phyloP scores from a whole-genome alignment of 1,140 invertebrate species.

The Condylostylus longicornis region DNA sequence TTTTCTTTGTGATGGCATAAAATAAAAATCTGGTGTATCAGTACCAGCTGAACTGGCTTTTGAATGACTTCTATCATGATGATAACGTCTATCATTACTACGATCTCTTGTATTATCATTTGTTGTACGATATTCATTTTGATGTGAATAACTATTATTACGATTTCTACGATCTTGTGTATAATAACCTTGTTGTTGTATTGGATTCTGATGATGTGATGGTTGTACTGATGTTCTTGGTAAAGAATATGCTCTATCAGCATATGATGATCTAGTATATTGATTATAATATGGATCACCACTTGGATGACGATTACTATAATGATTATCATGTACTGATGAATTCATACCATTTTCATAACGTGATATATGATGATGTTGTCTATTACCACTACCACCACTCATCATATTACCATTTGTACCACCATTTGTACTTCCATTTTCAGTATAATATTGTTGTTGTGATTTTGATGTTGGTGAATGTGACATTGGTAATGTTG shows the following conservation, averaged over 20 bases:
- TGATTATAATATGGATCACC: conserved; percentile 16
- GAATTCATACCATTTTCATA: conserved; percentile 3
- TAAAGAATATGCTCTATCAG: conserved; percentile 26
- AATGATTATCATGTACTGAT: conserved; percentile 7
- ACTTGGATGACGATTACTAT: conserved; percentile 25
- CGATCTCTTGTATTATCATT: conserved; percentile 29
- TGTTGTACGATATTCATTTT: conserved; percentile 5
- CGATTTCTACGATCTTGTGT: conserved; percentile 25
- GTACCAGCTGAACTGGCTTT: conserved; percentile 19
- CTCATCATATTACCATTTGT: conserved; percentile 12
- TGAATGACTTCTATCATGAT: conserved; percentile 19
- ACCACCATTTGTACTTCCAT: neutral
- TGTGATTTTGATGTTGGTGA: conserved; percentile 30
- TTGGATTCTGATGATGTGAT: conserved; percentile 19
- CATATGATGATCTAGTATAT: conserved; percentile 30
- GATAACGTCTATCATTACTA: conserved; percentile 16
- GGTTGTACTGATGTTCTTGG: conserved; percentile 21
- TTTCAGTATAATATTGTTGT: conserved; percentile 23
- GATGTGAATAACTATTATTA: too few species aligned
- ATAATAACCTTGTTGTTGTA: conserved; percentile 33
- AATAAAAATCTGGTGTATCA: conserved; percentile 75
- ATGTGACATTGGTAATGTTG: conserved; percentile 30
- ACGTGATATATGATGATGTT: conserved; percentile 6
- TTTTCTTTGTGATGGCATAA: conserved; percentile 85
- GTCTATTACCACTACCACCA: conserved; percentile 11